These are phyloP conservation scores for Passer montanus DNA, from an alignment of 2,113 vertebrate genomes.

Conservation along the genomic window DNA sequence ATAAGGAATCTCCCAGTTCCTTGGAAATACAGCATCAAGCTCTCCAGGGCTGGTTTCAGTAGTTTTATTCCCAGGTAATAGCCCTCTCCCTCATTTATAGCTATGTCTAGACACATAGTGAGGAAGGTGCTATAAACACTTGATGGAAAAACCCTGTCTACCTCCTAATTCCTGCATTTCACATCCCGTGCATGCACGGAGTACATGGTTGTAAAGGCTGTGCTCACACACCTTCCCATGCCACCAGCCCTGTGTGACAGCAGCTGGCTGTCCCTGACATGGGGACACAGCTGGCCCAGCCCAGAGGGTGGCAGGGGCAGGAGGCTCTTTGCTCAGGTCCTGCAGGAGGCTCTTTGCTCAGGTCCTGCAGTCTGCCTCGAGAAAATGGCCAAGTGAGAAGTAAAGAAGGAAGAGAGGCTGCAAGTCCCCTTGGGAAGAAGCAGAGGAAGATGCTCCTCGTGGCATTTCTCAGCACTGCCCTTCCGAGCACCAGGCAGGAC, in stretches of 20 bases:
- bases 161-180: not conserved
- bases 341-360: not conserved
- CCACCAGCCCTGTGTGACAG: not conserved
- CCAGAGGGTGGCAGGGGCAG: too few relatives aligned
- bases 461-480: not conserved
- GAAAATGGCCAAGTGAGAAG: not conserved
- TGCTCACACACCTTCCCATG: not conserved
- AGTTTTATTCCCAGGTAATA: constrained; percentile 50
- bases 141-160: constrained; percentile 6
- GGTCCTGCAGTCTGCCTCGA: accelerated
- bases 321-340: not conserved
- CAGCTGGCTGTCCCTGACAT: not conserved
- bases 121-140: constrained; percentile 34
- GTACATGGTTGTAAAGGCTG: not conserved
- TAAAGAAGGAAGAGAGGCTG: not conserved
- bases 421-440: not conserved
- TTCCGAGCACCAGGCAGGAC: not conserved
- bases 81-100: constrained; percentile 46
- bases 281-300: accelerated
- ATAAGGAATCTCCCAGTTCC: constrained; percentile 25
- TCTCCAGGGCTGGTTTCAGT: constrained; percentile 17
- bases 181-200: accelerated
- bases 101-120: constrained; percentile 53
- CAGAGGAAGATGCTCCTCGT: not conserved
- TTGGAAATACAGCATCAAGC: not conserved